These are phyloP conservation scores for Ictidomys tridecemlineatus DNA, from an alignment of 2,113 vertebrate species.

Conservation along the genomic window DNA sequence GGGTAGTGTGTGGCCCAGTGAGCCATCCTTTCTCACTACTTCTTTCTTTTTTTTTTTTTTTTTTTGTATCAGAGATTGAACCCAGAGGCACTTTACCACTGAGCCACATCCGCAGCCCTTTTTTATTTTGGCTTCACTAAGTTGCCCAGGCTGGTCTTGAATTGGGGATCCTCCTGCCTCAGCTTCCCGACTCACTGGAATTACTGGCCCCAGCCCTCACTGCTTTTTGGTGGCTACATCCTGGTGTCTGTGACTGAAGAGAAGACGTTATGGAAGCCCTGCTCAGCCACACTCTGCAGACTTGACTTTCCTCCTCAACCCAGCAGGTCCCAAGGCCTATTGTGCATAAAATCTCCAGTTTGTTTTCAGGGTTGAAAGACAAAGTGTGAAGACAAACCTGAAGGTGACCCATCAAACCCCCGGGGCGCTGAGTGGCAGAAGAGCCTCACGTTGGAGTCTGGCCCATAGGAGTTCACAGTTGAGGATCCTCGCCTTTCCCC, in stretches of 20 bases:
- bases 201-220: no score
- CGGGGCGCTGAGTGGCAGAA: neutral
- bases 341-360: neutral
- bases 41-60: no score
- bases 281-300: no score
- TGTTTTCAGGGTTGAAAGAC: neutral
- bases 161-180: no score
- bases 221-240: accelerated
- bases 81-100: no score
- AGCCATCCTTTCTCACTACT: no score
- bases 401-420: neutral
- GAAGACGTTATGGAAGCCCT: neutral
- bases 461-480: neutral
- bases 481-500: neutral
- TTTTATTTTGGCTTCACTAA: no score
- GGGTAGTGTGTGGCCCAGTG: no score
- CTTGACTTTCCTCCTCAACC: neutral
- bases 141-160: no score
- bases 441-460: neutral
- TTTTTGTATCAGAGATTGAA: no score
- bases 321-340: neutral
- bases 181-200: no score
- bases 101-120: no score
- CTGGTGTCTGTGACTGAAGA: neutral
- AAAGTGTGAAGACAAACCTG: neutral